Percentiles rank a stretch among this genome's conserved stretches.
Conservation (phyloP, 2,797 vertebrate species). For the Eleutherodactylus coqui region DNA sequence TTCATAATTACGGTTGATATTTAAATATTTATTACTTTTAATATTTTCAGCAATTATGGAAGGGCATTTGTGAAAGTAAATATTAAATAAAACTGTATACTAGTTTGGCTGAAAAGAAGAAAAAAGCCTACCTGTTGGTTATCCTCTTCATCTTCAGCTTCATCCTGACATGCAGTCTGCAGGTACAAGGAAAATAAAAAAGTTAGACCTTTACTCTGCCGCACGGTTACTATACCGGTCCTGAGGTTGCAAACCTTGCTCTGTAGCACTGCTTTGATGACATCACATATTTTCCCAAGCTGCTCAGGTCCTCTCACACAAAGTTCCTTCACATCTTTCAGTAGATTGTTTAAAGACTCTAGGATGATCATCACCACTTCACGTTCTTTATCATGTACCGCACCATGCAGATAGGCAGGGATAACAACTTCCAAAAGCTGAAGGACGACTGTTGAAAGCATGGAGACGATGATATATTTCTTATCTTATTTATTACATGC, state of each 20-base stretch:
- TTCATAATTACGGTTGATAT: neutral
- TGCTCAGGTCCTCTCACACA: conserved; percentile 73
- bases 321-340: conserved; percentile 80
- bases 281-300: conserved; percentile 78
- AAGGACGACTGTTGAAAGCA: conserved; percentile 74
- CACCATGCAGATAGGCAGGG: conserved; percentile 78
- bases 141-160: conserved; percentile 80
- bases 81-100: neutral
- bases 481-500: neutral
- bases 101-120: neutral
- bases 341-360: conserved; percentile 80
- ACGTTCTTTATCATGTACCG: conserved; percentile 79
- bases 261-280: conserved; percentile 83
- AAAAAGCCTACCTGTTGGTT: conserved; percentile 80
- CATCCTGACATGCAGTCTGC: conserved; percentile 85
- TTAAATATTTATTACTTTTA: neutral
- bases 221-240: neutral
- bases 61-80: neutral
- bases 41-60: too few species aligned
- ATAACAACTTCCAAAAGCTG: conserved; percentile 79
- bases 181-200: neutral
- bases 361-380: conserved; percentile 85
- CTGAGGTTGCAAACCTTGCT: conserved; percentile 74
- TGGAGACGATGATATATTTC: neutral
- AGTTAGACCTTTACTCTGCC: neutral